Base-by-base conservation (phyloP, 2,888 invertebrate genomes). In the Antheraea assamensis region DNA sequence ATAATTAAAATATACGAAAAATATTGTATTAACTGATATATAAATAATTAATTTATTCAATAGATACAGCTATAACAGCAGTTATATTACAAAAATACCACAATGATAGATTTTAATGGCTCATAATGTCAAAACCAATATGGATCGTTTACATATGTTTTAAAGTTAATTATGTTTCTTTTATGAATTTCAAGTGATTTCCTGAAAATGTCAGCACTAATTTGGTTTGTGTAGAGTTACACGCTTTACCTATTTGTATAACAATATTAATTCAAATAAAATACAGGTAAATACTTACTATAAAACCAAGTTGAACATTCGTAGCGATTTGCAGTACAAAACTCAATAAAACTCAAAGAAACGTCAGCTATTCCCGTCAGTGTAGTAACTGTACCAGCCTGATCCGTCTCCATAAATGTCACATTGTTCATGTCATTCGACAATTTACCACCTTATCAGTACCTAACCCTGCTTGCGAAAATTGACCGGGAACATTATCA, bases 401-500 rank as follows among this genome's bases (percentile, higher is more conserved):
- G 61, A 64, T 64, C 61, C 61, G 5, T 64, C 61, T 15, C 61
- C 30, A 15, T 64, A 17, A 64, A 64, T 27, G 24, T 27, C 17
- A 15, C 61, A 30, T 64, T 64, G 61, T 64, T 64, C 17, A 15
- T 17, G 27, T 30, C 1, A 30, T 27, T 30, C 61, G 10, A 64
- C 30, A 64, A 64, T 64, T 30, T 64, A 17, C 61, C 61, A 30
- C 61, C 30, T 64, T 64, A 64, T 64, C 61, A 64, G 61, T 64
- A 30, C 27, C 58, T 58, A 58, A 64, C 27, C 61, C 61, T 30
- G 61, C 61, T 27, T 17, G 61, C 61, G 27, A 64, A 64, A 64
- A 64, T 30, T 30, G 61, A 64, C 61, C 61, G 61, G 61, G 61
- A 64, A 64, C 30, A 64, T 15, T 64, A 64, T 64, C 61, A 64